A percentile compares a stretch with the other conserved stretches of the same genome.
Evolutionary conservation across 2,113 vertebrate species (phyloP).

Genomic region (Pontoporia blainvillei): DNA sequence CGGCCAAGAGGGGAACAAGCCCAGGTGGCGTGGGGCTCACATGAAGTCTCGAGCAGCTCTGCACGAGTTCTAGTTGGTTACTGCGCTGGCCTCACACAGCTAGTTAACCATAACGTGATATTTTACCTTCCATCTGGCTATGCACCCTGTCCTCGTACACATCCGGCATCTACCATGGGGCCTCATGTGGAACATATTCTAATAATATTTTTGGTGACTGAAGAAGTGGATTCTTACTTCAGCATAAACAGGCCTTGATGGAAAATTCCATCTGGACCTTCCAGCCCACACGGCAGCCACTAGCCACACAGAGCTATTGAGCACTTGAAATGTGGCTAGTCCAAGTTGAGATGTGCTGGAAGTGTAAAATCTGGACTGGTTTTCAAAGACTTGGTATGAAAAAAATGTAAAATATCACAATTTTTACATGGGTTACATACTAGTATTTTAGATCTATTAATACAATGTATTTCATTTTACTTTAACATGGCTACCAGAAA

Average conservation of each 20-base stretch:
- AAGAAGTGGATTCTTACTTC: not conserved
- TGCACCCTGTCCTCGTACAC: accelerated
- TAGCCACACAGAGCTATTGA: not conserved
- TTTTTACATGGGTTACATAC: not conserved
- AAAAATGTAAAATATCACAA: not conserved
- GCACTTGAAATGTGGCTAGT: not conserved
- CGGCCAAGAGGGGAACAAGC: not conserved
- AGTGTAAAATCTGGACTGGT: not conserved
- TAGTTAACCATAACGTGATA: not conserved
- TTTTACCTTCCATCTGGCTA: not conserved
- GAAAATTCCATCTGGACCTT: not conserved
- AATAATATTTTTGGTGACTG: not conserved
- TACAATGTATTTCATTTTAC: not conserved
- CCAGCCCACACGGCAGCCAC: not conserved
- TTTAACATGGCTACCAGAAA: not conserved
- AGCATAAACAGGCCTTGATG: not conserved
- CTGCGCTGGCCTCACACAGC: not conserved
- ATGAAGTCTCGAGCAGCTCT: not conserved
- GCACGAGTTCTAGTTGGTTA: accelerated
- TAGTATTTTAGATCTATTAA: not conserved
- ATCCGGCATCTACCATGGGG: not conserved
- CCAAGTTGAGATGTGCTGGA: not conserved
- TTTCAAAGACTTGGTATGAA: not conserved
- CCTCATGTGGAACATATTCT: not conserved
- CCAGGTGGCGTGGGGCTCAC: not conserved